Evolutionary conservation across 2,797 vertebrate species (phyloP).

Genomic region (Phrynocephalus guinanensis): DNA sequence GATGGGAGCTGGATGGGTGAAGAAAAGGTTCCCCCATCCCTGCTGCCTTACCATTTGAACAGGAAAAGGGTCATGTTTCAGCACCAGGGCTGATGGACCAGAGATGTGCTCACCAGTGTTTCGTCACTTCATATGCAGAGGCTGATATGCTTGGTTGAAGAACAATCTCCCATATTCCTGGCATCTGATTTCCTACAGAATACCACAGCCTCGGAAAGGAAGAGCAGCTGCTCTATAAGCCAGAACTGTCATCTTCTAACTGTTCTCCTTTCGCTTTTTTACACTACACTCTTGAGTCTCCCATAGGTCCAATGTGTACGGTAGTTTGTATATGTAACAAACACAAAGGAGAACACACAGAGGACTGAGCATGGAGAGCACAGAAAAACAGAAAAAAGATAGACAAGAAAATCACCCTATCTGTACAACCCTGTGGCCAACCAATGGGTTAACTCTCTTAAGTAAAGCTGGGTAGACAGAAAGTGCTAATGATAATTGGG

Average conservation of each 20-base stretch:
- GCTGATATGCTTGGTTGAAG: not conserved
- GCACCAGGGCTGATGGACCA: not conserved
- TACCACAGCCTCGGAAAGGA: not conserved
- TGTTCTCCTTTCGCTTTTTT: not conserved
- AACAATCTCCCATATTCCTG: not conserved
- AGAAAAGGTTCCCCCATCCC: too few species aligned
- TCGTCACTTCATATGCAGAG: not conserved
- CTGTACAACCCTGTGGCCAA: not conserved
- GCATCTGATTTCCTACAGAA: not conserved
- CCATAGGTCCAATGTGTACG: not conserved
- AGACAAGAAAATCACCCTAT: slow-evolving; percentile 1
- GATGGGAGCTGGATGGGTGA: too few species aligned
- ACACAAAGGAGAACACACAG: not conserved
- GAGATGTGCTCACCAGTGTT: not conserved
- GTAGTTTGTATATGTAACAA: not conserved
- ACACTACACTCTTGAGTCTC: not conserved
- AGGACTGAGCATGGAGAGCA: not conserved
- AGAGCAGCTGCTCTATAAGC: not conserved
- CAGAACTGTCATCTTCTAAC: not conserved
- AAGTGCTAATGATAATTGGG: not conserved
- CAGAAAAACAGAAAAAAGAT: not conserved
- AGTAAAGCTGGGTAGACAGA: not conserved
- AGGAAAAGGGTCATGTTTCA: not conserved
- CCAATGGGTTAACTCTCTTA: not conserved
- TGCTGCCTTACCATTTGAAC: not conserved